Base-by-base conservation (phyloP, 2,888 invertebrate species). In the Sinopyrophorus schimmeli region DNA sequence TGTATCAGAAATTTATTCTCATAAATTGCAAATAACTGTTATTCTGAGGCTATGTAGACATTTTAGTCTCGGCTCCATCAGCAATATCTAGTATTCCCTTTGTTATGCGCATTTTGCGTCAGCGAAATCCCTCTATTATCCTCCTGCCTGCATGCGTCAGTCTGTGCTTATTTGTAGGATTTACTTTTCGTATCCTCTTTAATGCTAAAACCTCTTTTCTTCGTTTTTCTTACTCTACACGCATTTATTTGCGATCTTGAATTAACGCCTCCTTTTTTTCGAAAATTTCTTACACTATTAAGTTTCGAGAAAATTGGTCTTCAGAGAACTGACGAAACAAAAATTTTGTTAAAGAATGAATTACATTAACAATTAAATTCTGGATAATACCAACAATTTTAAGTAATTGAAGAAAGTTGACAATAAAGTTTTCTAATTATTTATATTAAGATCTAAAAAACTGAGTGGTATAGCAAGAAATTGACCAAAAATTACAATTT, bases 71-170 rank as follows among this genome's bases (percentile, higher is more conserved):
- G 38, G 30, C 43, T 44, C 44, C 28, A 49, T 49, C 49, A 49
- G 49, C 39, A 39, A 43, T 49, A 49, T 46, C 38, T 44, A 43
- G 43, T 38, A 43, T 44, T 44, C 38, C 35, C 44, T 49, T 49
- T 49, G 49, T 49, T 49, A 49, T 49, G 49, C 49, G 50, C 38
- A 47, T 32, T 39, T 41, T 47, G 35, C 30, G 43, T 43, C 32
- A 20, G 18, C 43, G 18, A 43, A 43, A 43, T 43, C 43, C 43
- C 34, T 35, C 35, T 43, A 43, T 43, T 43, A 43, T 43, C 43
- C 35, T 43, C 35, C 26, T 35, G 34, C 43, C 34, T 43, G 32
- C 34, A 43, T 34, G 35, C 43, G 35, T 34, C 43, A 43, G 43
- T 35, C 34, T 26, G 34, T 23, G 43, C 35, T 43, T 43, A 43